phyloP scores from a whole-genome alignment of 1,140 invertebrate genomes.

The Procambarus clarkii region DNA sequence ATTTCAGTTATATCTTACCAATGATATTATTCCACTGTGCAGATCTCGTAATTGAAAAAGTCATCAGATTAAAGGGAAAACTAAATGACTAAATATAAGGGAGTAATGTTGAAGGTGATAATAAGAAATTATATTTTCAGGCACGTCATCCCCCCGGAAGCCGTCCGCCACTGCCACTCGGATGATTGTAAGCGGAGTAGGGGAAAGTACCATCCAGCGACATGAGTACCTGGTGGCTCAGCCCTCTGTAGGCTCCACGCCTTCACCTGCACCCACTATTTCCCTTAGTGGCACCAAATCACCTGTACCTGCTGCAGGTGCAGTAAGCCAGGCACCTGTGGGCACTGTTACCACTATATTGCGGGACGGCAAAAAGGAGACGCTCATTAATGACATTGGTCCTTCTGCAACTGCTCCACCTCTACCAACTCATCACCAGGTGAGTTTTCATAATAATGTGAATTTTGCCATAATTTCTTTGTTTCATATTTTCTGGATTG shows the following conservation, averaged over 20 bases:
- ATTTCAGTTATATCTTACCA: background rate
- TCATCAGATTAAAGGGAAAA: background rate
- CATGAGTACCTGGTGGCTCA: slow-evolving; percentile 68
- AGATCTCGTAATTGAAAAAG: background rate
- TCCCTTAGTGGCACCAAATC: slow-evolving; percentile 59
- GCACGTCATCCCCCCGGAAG: slow-evolving; percentile 68
- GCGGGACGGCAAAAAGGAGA: slow-evolving; percentile 77
- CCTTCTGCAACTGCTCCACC: slow-evolving; percentile 18
- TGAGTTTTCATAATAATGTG: background rate
- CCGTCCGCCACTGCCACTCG: slow-evolving; percentile 65
- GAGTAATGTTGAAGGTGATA: background rate
- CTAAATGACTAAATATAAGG: too few species aligned
- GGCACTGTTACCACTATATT: slow-evolving; percentile 73
- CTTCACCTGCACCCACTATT: slow-evolving; percentile 60
- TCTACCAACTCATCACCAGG: slow-evolving; percentile 41
- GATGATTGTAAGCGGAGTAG: slow-evolving; percentile 71
- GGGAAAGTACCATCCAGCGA: slow-evolving; percentile 68
- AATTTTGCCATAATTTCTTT: background rate
- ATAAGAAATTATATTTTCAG: background rate
- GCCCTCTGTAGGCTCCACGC: slow-evolving; percentile 59
- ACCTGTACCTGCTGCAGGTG: slow-evolving; percentile 57
- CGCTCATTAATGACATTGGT: slow-evolving; percentile 78
- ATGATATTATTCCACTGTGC: background rate
- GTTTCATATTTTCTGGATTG: background rate
- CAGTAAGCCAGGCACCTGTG: slow-evolving; percentile 31